Conservation (phyloP, 2,888 invertebrate genomes). For the Thera britannica region DNA sequence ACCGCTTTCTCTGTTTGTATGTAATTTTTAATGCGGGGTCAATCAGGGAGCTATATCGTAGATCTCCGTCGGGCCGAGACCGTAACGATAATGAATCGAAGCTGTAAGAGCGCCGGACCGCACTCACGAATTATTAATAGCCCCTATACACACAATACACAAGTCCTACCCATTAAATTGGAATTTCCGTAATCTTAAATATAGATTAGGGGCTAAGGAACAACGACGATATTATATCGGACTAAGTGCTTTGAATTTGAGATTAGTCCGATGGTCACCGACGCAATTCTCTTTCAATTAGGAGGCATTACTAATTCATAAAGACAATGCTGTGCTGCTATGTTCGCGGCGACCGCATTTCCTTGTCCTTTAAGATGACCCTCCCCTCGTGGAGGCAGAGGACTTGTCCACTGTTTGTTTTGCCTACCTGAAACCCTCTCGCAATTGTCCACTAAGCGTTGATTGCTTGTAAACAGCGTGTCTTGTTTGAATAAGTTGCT, state of each 20-base stretch:
- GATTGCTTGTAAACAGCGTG: constrained; percentile 80
- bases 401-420: constrained; percentile 79
- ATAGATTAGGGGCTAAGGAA: constrained; percentile 36
- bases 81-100: constrained; percentile 83
- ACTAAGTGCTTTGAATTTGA: constrained; percentile 60
- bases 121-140: constrained; percentile 85
- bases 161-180: constrained; percentile 58
- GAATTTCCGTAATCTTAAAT: constrained; percentile 49
- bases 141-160: constrained; percentile 58
- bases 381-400: constrained; percentile 64
- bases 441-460: constrained; percentile 81
- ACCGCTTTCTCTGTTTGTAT: constrained; percentile 73
- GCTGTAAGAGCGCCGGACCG: constrained; percentile 80
- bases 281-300: constrained; percentile 79
- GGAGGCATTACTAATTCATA: constrained; percentile 78
- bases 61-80: constrained; percentile 77
- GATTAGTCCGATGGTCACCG: constrained; percentile 64
- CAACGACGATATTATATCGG: constrained; percentile 29
- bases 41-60: constrained; percentile 83
- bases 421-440: constrained; percentile 77
- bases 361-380: constrained; percentile 78
- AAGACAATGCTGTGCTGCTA: constrained; percentile 73
- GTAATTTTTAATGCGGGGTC: constrained; percentile 85
- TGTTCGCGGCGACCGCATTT: constrained; percentile 68
- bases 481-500: constrained; percentile 60